Evolutionary conservation across 1,140 invertebrate genomes (phyloP), one percentile per base, ranked within the genome.

Genomic region (Pogonus chalceus): DNA sequence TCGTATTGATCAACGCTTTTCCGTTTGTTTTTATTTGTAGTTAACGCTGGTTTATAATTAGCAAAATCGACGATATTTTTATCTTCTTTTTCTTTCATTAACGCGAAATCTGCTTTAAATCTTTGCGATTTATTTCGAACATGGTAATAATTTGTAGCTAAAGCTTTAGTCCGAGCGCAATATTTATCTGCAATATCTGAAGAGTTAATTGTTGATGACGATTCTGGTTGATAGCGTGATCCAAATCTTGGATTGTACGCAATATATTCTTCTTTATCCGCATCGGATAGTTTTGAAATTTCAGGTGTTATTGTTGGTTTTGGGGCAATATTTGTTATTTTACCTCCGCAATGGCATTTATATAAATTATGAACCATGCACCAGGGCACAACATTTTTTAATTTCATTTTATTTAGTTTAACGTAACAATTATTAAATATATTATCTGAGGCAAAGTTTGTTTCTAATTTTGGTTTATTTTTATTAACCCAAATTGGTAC

Each of bases 361-460:
- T 72, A 65, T 23, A 65, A 37, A 43, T 60, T 43, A 53, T 72
- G 70, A 20, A 60, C 57, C 52, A 69, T 58, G 50, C 70, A 72
- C 55, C 59, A 69, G 1, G 65, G 66, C 18, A 62, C 49, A n/a
- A 71, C 52, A 20, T 61, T 57, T 7, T 61, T 49, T 14, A 66
- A 56, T 48, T 63, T 53, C 7, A 64, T 46, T 53, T 56, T 65
- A 2, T 55, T 20, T 12, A 69, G 21, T 20, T 35, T 47, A 20
- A 64, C 58, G 22, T 26, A 10, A 52, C 62, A 62, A n/a, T n/a
- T n/a, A n/a, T n/a, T n/a, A n/a, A n/a, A n/a, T n/a, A n/a, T n/a
- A n/a, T n/a, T n/a, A 26, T 56, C 26, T 57, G 55, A 52, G 31
- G 37, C 20, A 50, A 10, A 14, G 49, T 26, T 23, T 49, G 35